A percentile compares a stretch with the other conserved stretches of the same genome.
Evolutionary conservation across 2,888 invertebrate species (phyloP).

Genomic region (Drosophila colorata): DNA sequence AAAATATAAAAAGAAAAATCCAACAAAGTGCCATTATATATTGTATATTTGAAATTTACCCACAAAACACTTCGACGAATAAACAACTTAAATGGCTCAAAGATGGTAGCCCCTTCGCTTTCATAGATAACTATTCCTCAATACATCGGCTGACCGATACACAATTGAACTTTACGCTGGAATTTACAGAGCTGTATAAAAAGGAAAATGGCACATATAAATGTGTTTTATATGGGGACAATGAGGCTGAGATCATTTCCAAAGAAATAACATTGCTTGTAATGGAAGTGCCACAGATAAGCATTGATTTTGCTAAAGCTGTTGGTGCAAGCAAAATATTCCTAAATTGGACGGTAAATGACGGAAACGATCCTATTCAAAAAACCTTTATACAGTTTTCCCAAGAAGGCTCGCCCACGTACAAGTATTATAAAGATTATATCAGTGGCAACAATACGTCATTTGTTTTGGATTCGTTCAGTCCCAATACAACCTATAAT

Average conservation of each 20-base stretch:
- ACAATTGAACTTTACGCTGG: constrained; percentile 87
- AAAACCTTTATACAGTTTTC: constrained; percentile 87
- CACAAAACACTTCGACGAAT: constrained; percentile 84
- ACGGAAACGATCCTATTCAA: constrained; percentile 90
- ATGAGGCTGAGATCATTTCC: constrained; percentile 81
- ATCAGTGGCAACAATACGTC: constrained; percentile 89
- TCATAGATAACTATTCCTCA: constrained; percentile 82
- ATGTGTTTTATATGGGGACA: constrained; percentile 85
- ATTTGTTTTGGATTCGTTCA: constrained; percentile 89
- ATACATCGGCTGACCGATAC: constrained; percentile 87
- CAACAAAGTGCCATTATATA: constrained; percentile 86
- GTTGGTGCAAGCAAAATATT: constrained; percentile 91
- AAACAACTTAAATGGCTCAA: constrained; percentile 86
- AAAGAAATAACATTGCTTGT: constrained; percentile 87
- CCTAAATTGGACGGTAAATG: constrained; percentile 92
- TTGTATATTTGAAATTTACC: constrained; percentile 88
- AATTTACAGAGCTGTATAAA: constrained; percentile 87
- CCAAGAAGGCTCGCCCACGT: constrained; percentile 87
- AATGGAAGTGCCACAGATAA: constrained; percentile 89
- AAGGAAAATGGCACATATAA: constrained; percentile 91
- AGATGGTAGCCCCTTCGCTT: constrained; percentile 85
- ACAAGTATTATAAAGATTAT: constrained; percentile 87
- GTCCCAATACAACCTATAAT: constrained; percentile 89
- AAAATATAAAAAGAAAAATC: constrained; percentile 86
- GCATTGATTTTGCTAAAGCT: constrained; percentile 90